Percentiles rank a stretch among this genome's conserved stretches.
phyloP scores from a whole-genome alignment of 2,113 vertebrate genomes.

The Pseudorectes ferrugineus region DNA sequence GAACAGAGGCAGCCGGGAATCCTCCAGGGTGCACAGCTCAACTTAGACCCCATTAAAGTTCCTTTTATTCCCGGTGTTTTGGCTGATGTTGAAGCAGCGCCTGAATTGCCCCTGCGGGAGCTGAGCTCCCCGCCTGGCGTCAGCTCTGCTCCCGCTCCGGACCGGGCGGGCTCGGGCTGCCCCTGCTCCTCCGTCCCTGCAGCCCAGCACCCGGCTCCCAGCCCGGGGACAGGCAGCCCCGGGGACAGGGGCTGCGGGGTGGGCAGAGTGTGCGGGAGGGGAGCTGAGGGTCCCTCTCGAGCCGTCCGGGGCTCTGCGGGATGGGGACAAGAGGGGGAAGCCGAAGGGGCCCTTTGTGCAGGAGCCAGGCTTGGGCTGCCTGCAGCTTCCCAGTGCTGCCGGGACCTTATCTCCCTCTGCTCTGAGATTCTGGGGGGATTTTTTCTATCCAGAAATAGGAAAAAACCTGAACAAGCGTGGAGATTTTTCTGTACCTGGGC shows the following conservation, averaged over 20 bases:
- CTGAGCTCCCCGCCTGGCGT: neutral
- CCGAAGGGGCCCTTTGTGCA: rapidly evolving
- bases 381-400: neutral
- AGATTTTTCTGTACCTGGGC: neutral
- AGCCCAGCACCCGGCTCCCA: neutral
- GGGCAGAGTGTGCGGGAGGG: neutral
- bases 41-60: constrained; percentile 28
- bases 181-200: rapidly evolving
- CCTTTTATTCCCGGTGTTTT: constrained; percentile 20
- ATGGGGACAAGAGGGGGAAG: neutral
- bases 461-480: neutral
- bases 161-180: neutral
- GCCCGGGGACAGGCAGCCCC: rapidly evolving
- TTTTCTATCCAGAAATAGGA: neutral
- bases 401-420: neutral
- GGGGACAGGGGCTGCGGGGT: rapidly evolving
- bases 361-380: neutral
- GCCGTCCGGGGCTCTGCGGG: rapidly evolving
- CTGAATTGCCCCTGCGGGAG: neutral
- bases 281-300: neutral
- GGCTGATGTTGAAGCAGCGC: neutral
- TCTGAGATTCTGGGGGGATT: neutral
- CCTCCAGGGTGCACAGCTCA: constrained; percentile 28
- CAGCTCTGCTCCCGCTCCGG: neutral
- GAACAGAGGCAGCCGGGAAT: constrained; percentile 52